Percentiles rank a stretch among this genome's conserved stretches.
These are phyloP conservation scores for Decapterus maruadsi DNA, from an alignment of 2,797 vertebrate genomes.

Conservation along the genomic window DNA sequence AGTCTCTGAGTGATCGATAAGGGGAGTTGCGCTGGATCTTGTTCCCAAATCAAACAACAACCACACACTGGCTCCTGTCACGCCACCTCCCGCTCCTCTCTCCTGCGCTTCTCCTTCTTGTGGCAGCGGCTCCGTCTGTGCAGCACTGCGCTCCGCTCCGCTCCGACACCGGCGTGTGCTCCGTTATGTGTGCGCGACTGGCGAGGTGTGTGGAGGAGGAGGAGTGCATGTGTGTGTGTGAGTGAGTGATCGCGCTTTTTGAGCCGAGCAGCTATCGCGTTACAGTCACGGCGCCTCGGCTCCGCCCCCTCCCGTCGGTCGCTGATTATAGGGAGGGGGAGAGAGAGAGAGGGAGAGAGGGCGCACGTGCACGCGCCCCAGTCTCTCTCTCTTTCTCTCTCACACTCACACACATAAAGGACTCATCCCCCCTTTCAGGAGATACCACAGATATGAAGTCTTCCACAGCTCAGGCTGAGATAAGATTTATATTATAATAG, in stretches of 20 bases:
- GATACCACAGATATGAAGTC: slow-evolving; percentile 55
- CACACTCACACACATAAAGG: background rate
- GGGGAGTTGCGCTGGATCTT: background rate
- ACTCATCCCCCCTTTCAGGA: slow-evolving; percentile 21
- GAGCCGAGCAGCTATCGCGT: slow-evolving; percentile 89
- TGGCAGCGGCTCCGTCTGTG: slow-evolving; percentile 32
- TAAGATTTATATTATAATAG: slow-evolving; percentile 54
- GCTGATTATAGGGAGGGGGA: slow-evolving; percentile 78
- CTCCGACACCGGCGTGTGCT: slow-evolving; percentile 44
- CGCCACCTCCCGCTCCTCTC: slow-evolving; percentile 47
- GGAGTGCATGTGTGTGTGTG: slow-evolving; percentile 80
- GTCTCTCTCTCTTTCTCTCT: background rate
- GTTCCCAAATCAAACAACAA: background rate
- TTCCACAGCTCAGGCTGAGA: slow-evolving; percentile 58
- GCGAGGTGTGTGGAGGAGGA: slow-evolving; percentile 54
- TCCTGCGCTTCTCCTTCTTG: background rate
- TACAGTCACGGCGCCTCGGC: slow-evolving; percentile 87
- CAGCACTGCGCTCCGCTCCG: slow-evolving; percentile 45
- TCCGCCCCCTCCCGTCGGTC: slow-evolving; percentile 86
- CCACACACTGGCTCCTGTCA: background rate
- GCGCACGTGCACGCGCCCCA: background rate
- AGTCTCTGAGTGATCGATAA: slow-evolving; percentile 7
- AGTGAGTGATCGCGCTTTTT: slow-evolving; percentile 82
- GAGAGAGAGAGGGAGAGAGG: slow-evolving; percentile 25
- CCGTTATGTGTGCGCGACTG: slow-evolving; percentile 39